Conservation (phyloP, 2,113 vertebrate species). For the Tupaia tana region DNA sequence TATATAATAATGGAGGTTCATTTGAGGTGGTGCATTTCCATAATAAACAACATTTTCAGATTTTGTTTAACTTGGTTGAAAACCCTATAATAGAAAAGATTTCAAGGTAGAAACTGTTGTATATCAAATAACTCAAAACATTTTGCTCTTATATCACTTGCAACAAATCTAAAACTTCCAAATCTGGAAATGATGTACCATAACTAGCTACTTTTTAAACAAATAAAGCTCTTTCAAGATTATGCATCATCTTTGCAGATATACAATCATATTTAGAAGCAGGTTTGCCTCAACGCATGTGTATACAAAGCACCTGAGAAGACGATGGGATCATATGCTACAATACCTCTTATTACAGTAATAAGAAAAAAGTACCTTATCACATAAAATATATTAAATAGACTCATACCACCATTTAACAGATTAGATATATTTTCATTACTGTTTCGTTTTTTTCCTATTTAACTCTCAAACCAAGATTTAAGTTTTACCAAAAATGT, state of each 20-base stretch:
- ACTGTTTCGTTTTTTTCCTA: neutral
- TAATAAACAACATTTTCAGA: conserved; percentile 71
- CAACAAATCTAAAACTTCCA: conserved; percentile 28
- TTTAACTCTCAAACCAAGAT: conserved; percentile 32
- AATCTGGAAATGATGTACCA: neutral
- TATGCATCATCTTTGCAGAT: neutral
- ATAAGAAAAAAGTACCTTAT: conserved; percentile 14
- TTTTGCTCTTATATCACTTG: neutral
- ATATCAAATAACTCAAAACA: conserved; percentile 11
- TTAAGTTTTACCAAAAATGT: neutral
- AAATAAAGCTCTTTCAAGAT: conserved; percentile 23
- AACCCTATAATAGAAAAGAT: neutral
- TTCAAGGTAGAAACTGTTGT: conserved; percentile 26
- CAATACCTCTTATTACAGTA: neutral
- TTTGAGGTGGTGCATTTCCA: conserved; percentile 72
- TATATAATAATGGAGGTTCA: conserved; percentile 49
- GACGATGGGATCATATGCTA: neutral
- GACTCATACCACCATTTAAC: neutral
- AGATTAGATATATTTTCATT: conserved; percentile 16
- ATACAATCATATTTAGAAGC: neutral
- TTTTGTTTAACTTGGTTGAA: conserved; percentile 69
- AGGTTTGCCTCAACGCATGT: neutral
- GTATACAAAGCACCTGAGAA: neutral
- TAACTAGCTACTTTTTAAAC: neutral
- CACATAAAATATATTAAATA: conserved; percentile 1